Conservation (phyloP, 2,797 vertebrate genomes). For the Phaenicophaeus curvirostris region DNA sequence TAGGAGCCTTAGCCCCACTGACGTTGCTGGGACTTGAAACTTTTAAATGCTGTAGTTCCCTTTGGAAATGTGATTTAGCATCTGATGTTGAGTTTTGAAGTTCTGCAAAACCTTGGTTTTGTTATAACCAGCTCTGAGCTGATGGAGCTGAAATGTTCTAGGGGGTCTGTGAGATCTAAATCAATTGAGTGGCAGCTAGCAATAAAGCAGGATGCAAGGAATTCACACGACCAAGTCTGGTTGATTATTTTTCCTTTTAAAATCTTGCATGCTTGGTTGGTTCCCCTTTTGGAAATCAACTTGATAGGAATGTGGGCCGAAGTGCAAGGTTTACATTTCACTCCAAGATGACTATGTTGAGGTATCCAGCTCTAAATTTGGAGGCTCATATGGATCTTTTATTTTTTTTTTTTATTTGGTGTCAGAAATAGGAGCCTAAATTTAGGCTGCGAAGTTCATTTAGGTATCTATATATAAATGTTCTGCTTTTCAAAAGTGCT, state of each 20-base stretch:
- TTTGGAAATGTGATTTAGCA: slow-evolving; percentile 19
- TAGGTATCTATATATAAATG: slow-evolving; percentile 53
- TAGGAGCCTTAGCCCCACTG: not conserved
- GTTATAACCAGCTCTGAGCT: not conserved
- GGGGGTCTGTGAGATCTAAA: not conserved
- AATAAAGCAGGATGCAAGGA: slow-evolving; percentile 19
- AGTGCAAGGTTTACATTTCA: slow-evolving; percentile 62
- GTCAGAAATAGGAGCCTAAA: slow-evolving; percentile 58
- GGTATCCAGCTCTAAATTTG: slow-evolving; percentile 55
- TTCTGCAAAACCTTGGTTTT: not conserved
- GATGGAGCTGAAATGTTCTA: not conserved
- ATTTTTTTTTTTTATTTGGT: not conserved
- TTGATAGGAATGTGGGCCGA: slow-evolving; percentile 57
- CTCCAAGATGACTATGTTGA: slow-evolving; percentile 10
- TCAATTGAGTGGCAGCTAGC: not conserved
- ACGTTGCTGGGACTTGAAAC: not conserved
- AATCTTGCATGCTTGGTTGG: not conserved
- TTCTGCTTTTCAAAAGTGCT: slow-evolving; percentile 57
- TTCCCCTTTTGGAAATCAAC: slow-evolving; percentile 46
- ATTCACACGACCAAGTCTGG: not conserved
- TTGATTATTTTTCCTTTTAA: slow-evolving; percentile 60
- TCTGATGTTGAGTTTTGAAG: not conserved
- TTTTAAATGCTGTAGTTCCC: not conserved
- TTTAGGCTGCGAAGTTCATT: slow-evolving; percentile 51
- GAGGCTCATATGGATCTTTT: slow-evolving; percentile 17